Evolutionary conservation across 2,888 invertebrate species (phyloP), one percentile per base, ranked within the genome.

Genomic region (Andrena bucephala): DNA sequence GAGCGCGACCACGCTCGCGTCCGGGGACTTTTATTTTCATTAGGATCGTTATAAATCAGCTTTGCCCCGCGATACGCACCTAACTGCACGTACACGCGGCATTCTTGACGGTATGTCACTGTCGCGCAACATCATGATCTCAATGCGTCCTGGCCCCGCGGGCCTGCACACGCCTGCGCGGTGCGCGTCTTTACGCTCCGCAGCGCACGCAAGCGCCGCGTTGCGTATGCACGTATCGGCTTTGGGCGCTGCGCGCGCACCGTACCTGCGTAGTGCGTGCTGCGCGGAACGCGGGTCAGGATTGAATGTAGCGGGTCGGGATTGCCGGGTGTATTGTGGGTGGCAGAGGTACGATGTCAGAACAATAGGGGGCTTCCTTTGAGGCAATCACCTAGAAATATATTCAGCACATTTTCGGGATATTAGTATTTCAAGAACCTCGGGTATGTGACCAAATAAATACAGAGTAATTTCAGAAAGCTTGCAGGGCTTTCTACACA

Each of bases 41-140:
- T 90, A 90, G 90, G 90, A 90, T 92, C 86, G 85, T 90, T 88
- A 90, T 92, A 92, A 92, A 92, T 92, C 92, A 92, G 89, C 90
- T 89, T 88, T 89, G 88, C 88, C 81, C 83, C 81, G 87, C 80
- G 86, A 74, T 86, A 79, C 83, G 72, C 57, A 70, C 72, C 73
- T 83, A 82, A 78, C 60, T 78, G 69, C 79, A 84, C 83, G 83
- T 84, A 87, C 71, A 75, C 82, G 79, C 78, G 77, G 76, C 89
- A 92, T 92, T 92, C 91, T 90, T 86, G 87, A 89, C 89, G 87
- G 88, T 90, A 89, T 88, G 91, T 92, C 91, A 92, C 88, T 90
- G 90, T 92, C 90, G 80, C 76, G 87, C 84, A 86, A 90, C 88
- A 90, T 92, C 91, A 92, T 90, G 91, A 92, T 91, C 90, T 88